Evolutionary conservation across 1,140 invertebrate species (phyloP), one percentile per base, ranked within the genome.

Genomic region (Magallana ariakensis): DNA sequence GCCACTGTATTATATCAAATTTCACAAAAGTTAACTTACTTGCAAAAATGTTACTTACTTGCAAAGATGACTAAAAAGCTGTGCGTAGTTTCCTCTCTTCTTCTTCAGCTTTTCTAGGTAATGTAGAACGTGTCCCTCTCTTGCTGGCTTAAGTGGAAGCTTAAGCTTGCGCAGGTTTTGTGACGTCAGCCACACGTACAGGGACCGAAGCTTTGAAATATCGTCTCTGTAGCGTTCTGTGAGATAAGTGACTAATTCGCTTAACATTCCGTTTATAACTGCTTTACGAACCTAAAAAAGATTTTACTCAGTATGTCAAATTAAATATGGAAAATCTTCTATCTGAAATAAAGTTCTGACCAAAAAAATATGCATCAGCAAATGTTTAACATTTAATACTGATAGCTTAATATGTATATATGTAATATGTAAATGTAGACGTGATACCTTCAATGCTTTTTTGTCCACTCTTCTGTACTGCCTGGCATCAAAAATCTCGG

Each of bases 171-270:
- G 56, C 11, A 89, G 60, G 33, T 89, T 89, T 16, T 90, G 88
- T 16, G 91, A 88, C 7, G 92, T 92, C 55, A 93, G 82, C 92
- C 92, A 93, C 11, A 90, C 85, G 87, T 92, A 93, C 11, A 93
- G 90, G 19, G 89, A 89, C 4, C 92, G 89, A n/a, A 92, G 89
- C 85, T 91, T 92, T 16, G 89, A 88, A 11, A 92, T 80, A 33
- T 92, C 90, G 85, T 89, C 89, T 15, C 87, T 58, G 53, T 87
- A 89, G 10, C 87, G 83, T 16, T 87, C 88, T 8, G 88, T 88
- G 58, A 93, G 84, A 22, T 90, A 87, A 13, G 53, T 26, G 11
- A 91, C 88, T 46, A 92, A 15, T 26, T 85, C 62, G 54, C 84
- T 26, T 5, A 85, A 33, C 19, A 56, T 16, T 15, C 22, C 22